Conservation (phyloP, 2,113 vertebrate genomes). For the Salvelinus sp. region DNA sequence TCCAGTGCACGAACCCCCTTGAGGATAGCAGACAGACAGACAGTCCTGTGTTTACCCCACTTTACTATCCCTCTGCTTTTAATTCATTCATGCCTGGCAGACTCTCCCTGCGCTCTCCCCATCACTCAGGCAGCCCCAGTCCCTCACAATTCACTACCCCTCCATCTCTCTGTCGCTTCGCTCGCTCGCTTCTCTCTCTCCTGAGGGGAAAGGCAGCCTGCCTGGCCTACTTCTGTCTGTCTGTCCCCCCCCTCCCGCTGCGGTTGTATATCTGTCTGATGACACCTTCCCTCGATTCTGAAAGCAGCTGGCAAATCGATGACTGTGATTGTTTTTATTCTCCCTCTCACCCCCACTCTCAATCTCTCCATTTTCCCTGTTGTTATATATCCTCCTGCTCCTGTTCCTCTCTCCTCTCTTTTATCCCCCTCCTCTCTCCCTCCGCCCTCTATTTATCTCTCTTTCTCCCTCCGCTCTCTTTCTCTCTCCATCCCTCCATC, state of each 20-base stretch:
- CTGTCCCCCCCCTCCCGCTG: slow-evolving; percentile 16
- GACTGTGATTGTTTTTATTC: slow-evolving; percentile 27
- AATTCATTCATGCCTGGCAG: background rate
- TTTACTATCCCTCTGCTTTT: background rate
- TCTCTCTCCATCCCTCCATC: background rate
- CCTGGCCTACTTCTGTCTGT: too few relatives aligned
- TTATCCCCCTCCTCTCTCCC: background rate
- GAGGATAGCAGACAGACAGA: background rate
- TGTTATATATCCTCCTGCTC: slow-evolving; percentile 19
- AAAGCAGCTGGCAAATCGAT: background rate
- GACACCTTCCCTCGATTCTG: background rate
- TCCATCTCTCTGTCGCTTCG: slow-evolving; percentile 34
- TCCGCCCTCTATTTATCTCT: background rate
- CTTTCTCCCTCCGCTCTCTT: background rate
- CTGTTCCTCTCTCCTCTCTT: background rate
- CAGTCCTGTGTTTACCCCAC: background rate
- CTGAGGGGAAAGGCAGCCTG: too few relatives aligned
- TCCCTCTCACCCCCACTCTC: slow-evolving; percentile 6
- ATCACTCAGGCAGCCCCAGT: background rate
- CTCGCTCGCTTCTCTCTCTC: background rate
- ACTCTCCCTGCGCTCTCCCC: background rate
- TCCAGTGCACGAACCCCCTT: background rate
- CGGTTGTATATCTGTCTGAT: background rate
- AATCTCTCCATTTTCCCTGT: slow-evolving; percentile 5
- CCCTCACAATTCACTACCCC: background rate